Percentiles rank a stretch among this genome's conserved stretches.
Evolutionary conservation across 2,797 vertebrate species (phyloP).

Genomic region (Diplodus puntazzo): DNA sequence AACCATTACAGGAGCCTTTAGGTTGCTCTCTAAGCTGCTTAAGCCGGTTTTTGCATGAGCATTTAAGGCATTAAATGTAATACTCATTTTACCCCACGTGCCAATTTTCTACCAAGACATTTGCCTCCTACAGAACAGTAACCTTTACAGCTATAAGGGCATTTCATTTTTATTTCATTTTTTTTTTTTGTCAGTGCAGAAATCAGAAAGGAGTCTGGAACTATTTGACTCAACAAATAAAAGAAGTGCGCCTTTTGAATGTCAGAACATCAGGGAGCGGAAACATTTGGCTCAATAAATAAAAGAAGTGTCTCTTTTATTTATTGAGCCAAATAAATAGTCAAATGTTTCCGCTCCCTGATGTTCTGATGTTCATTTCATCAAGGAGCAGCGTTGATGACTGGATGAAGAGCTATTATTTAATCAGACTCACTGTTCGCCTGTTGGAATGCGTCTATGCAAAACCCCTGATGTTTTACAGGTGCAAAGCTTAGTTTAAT

Average conservation of each 20-base stretch:
- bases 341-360: neutral
- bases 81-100: neutral
- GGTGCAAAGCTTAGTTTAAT: neutral
- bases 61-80: conserved; percentile 18
- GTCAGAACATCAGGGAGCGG: neutral
- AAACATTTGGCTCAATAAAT: neutral
- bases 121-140: neutral
- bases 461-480: too few species aligned
- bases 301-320: too few species aligned
- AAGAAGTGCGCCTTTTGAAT: neutral
- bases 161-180: neutral
- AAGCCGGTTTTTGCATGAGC: neutral
- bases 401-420: neutral
- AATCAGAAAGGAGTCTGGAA: neutral
- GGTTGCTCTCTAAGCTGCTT: neutral
- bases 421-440: neutral
- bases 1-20: conserved; percentile 12
- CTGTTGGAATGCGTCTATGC: neutral
- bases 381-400: neutral
- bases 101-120: neutral
- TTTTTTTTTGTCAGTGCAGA: neutral
- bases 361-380: neutral
- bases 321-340: too few species aligned
- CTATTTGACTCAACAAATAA: neutral
- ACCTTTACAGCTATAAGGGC: neutral